A percentile compares a stretch with the other conserved stretches of the same genome.
phyloP scores from a whole-genome alignment of 2,888 invertebrate species.

The Tromatobia lineatoria region DNA sequence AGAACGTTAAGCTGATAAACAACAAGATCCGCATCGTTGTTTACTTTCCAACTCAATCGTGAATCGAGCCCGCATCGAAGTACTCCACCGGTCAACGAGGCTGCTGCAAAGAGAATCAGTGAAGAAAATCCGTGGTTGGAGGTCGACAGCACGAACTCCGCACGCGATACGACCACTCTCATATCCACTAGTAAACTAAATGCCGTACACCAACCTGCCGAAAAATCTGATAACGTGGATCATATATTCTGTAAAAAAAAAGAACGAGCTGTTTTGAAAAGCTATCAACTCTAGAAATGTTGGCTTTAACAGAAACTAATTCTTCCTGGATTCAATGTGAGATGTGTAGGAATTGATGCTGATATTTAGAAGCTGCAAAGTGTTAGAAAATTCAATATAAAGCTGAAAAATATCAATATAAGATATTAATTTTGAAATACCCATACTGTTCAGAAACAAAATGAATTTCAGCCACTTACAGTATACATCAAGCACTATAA shows the following conservation, averaged over 20 bases:
- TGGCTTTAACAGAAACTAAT: not conserved
- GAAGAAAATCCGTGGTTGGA: constrained; percentile 24
- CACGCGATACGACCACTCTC: constrained; percentile 17
- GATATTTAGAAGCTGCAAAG: not conserved
- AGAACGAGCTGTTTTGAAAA: not conserved
- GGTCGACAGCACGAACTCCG: constrained; percentile 14
- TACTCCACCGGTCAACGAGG: not conserved
- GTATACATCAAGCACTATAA: no score
- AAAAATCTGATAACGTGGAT: constrained; percentile 18
- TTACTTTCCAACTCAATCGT: constrained; percentile 30
- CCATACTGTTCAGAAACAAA: no score
- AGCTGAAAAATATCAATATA: no score
- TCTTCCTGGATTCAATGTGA: not conserved
- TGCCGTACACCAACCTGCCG: constrained; percentile 14
- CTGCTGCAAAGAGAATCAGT: not conserved
- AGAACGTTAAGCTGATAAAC: constrained; percentile 3
- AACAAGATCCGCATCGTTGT: constrained; percentile 10
- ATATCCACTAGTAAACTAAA: not conserved
- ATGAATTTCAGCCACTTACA: no score
- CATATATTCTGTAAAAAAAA: not conserved
- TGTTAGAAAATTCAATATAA: not conserved
- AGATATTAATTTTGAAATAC: no score
- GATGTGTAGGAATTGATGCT: not conserved
- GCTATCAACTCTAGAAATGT: not conserved
- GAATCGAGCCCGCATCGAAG: constrained; percentile 22